A percentile compares a stretch with the other conserved stretches of the same genome.
Evolutionary conservation across 2,113 vertebrate genomes (phyloP).

Genomic region (Crocuta crocuta): DNA sequence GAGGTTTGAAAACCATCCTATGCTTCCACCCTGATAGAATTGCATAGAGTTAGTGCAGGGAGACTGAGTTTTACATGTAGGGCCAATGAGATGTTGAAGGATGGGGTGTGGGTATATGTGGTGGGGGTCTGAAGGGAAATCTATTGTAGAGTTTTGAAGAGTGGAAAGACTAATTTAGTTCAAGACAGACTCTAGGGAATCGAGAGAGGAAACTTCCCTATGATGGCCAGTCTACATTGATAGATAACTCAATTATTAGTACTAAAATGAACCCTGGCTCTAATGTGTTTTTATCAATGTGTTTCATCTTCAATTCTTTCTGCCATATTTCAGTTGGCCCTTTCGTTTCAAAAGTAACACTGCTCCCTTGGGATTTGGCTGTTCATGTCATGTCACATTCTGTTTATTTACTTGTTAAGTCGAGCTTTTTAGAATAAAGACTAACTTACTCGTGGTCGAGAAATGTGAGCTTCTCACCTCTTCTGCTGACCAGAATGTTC

Average conservation of each 20-base stretch:
- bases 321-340: background rate
- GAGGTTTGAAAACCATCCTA: constrained; percentile 45
- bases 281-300: background rate
- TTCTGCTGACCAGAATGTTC: background rate
- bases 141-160: background rate
- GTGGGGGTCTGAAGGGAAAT: background rate
- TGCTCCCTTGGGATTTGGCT: background rate
- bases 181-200: background rate
- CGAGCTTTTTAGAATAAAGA: constrained; percentile 46
- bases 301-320: background rate
- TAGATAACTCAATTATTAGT: background rate
- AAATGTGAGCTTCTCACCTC: background rate
- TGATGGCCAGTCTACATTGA: background rate
- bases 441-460: background rate
- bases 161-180: background rate
- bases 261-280: background rate
- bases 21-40: background rate
- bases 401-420: background rate
- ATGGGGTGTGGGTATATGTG: background rate
- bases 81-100: background rate
- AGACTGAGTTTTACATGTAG: background rate
- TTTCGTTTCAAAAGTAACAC: constrained; percentile 33
- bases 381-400: background rate
- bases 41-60: background rate
- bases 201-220: background rate